Evolutionary conservation across 2,888 invertebrate genomes (phyloP), one percentile per base, ranked within the genome.

Genomic region (Hydriomena furcata): DNA sequence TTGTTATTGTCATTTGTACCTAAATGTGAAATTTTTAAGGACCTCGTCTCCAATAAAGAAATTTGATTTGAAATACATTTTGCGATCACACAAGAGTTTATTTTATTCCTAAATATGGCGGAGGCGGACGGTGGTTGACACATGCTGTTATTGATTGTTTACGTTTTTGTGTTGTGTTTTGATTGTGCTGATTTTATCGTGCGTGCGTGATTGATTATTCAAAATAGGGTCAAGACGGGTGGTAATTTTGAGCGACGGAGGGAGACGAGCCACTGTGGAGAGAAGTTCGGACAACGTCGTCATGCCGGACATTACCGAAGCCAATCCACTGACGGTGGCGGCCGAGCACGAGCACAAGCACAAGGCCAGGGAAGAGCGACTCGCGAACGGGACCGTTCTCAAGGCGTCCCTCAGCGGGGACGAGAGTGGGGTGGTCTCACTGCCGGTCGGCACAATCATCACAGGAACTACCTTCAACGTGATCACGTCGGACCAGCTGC

Each of bases 401-500:
- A 86, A 81, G 68, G 66, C 66, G 48, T 58, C 78, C 25, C 66
- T 87, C 13, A 71, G 80, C n/a, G 71, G 65, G 55, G 86, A 86
- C 61, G 71, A 82, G n/a, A 81, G 80, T 63, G 83, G 82, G 30
- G 89, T 90, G 61, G 89, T 90, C 45, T 93, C 94, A 17, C 79
- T 96, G 69, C 95, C 95, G 20, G 95, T 96, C 58, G 95, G 95
- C 42, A 95, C 95, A 12, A 93, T 96, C 72, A 95, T 96, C 74
- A 92, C 95, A 43, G 94, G 94, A 25, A 94, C 95, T 59, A 94
- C 96, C 31, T 96, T 95, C 84, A 96, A 96, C 91, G 96, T 96
- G 72, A 96, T 96, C 80, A 95, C 96, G 20, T 94, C 95, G 24
- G 96, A 96, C 70, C 95, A 96, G 76, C 81, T 96, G 73, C 95